Evolutionary conservation across 2,888 invertebrate genomes (phyloP).

Genomic region (Lacanobia wlatinum): DNA sequence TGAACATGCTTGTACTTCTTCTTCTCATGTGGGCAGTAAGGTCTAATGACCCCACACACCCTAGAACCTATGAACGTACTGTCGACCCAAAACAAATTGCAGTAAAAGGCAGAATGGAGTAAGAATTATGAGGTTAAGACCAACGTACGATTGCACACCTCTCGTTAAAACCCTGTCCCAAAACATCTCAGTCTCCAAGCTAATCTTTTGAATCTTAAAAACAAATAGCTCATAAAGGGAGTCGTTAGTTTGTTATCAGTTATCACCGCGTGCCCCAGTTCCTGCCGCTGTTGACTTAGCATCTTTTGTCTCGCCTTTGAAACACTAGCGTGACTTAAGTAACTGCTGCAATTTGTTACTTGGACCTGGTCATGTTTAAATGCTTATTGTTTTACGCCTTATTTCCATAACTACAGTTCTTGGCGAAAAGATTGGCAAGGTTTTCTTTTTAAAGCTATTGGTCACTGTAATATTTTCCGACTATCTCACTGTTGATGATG

Average conservation of each 20-base stretch:
- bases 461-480: too few relatives aligned
- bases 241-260: conserved; percentile 36
- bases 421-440: background rate
- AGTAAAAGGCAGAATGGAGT: too few relatives aligned
- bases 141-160: background rate
- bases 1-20: too few relatives aligned
- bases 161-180: background rate
- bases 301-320: conserved; percentile 7
- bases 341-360: conserved; percentile 14
- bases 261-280: conserved; percentile 42
- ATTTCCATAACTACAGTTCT: background rate
- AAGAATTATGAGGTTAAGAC: background rate
- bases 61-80: too few relatives aligned
- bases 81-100: background rate
- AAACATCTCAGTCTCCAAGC: background rate
- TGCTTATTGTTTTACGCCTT: conserved; percentile 21
- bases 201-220: conserved; percentile 28
- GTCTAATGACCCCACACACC: too few relatives aligned
- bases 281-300: conserved; percentile 27
- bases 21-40: too few relatives aligned
- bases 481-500: background rate
- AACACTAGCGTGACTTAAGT: conserved; percentile 9
- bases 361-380: conserved; percentile 9
- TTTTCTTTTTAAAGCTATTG: background rate
- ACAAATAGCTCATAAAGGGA: conserved; percentile 23